A percentile compares a stretch with the other conserved stretches of the same genome.
phyloP scores from a whole-genome alignment of 2,113 vertebrate species.

The Scomber scombrus region DNA sequence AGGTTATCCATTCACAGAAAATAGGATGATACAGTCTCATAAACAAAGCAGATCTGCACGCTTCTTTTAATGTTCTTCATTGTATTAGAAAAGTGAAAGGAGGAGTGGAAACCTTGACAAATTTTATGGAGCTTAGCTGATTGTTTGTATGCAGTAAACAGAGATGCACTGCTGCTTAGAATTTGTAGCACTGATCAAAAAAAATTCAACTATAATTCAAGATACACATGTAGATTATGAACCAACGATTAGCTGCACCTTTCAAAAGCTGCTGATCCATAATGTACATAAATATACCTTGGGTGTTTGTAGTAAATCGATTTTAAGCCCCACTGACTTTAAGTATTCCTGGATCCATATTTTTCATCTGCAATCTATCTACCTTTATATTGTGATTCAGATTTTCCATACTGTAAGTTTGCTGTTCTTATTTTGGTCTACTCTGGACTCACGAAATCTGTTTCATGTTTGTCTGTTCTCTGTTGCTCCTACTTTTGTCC shows the following conservation, averaged over 20 bases:
- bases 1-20: slow-evolving; percentile 12
- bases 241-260: neutral
- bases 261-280: too few relatives aligned
- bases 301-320: slow-evolving; percentile 20
- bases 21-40: neutral
- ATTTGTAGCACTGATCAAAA: neutral
- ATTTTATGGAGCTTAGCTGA: slow-evolving; percentile 7
- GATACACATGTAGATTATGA: neutral
- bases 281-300: neutral
- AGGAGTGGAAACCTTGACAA: neutral
- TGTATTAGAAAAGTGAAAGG: slow-evolving; percentile 29
- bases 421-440: too few relatives aligned
- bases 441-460: too few relatives aligned
- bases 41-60: neutral
- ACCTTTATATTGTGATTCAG: too few relatives aligned
- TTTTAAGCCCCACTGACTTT: slow-evolving; percentile 1
- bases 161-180: neutral
- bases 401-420: too few relatives aligned
- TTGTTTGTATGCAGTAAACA: neutral
- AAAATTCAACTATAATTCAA: neutral
- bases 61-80: neutral
- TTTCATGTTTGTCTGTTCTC: too few relatives aligned
- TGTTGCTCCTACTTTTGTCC: too few relatives aligned
- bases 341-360: too few relatives aligned
- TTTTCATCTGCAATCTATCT: too few relatives aligned